Percentiles rank a stretch among this genome's conserved stretches.
Evolutionary conservation across 2,797 vertebrate genomes (phyloP).

Genomic region (Capromys pilorides): DNA sequence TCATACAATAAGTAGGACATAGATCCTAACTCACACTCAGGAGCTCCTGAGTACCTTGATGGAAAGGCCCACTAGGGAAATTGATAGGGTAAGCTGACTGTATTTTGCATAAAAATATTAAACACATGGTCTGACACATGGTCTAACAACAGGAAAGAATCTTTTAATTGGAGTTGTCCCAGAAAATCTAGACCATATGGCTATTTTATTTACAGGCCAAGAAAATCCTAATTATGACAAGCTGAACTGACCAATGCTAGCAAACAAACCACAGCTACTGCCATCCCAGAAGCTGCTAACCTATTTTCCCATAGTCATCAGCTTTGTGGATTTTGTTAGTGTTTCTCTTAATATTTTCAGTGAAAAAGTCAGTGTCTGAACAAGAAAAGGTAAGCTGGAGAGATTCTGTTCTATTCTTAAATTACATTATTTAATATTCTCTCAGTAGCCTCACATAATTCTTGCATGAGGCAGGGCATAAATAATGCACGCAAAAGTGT

Average conservation of each 20-base stretch:
- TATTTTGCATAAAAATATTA: conserved; percentile 67
- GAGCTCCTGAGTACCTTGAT: background rate
- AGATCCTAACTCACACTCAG: background rate
- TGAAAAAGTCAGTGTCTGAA: conserved; percentile 27
- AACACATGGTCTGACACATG: conserved; percentile 77
- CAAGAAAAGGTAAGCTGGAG: conserved; percentile 46
- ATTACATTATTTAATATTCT: conserved; percentile 39
- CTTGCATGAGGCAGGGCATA: conserved; percentile 12
- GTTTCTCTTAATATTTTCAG: conserved; percentile 59
- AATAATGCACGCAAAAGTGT: conserved; percentile 58
- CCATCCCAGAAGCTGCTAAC: background rate
- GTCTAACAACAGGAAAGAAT: conserved; percentile 76
- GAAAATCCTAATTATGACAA: conserved; percentile 64
- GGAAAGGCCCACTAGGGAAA: conserved; percentile 7
- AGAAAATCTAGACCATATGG: conserved; percentile 78
- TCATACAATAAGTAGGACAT: background rate
- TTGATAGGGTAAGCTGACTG: conserved; percentile 39
- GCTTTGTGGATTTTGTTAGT: conserved; percentile 11
- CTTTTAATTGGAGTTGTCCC: conserved; percentile 68
- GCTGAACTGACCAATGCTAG: background rate
- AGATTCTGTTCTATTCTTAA: conserved; percentile 58
- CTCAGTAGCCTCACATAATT: conserved; percentile 44
- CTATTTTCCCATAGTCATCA: background rate
- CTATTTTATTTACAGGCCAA: conserved; percentile 67
- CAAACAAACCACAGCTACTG: background rate